Evolutionary conservation across 2,797 vertebrate species (phyloP), one percentile per base, ranked within the genome.

Genomic region (Prionace glauca): DNA sequence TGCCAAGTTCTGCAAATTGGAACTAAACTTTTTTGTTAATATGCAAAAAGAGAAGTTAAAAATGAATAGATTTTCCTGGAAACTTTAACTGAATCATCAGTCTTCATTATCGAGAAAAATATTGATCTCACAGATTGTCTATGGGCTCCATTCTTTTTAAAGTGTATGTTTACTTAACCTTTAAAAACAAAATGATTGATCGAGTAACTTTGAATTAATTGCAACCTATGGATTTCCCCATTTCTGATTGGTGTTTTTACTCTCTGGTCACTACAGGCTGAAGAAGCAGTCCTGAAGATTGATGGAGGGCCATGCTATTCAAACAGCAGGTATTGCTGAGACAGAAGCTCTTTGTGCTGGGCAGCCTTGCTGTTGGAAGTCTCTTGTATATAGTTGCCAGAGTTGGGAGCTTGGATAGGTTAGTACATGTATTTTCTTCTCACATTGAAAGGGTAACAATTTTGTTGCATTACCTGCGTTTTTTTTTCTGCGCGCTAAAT

Each of bases 291-390:
- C 98, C 98, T 98, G 98, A 98, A 98, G 98, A 98, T 99, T 99
- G 98, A 99, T 99, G 98, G 98, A 99, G 98, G 98, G 99, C 98
- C 98, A 99, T 99, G 99, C 98, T 98, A 98, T 98, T 99, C 98
- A 98, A 98, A 99, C 99, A 99, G 98, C 99, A 99, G 98, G 98
- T 96, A 98, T 98, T 98, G 98, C 98, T 99, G 98, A 99, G 98
- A 99, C 99, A 99, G 98, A 99, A 99, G 98, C 98, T 99, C 97
- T 98, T 99, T 96, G 98, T 99, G 96, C 97, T 99, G 97, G 98
- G 98, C 98, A 99, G 98, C 97, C 98, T 99, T 95, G 98, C 98
- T 96, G 96, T 99, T 96, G 99, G 99, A 97, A 99, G 98, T 97
- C 98, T 99, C 97, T 98, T 99, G 96, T 99, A 99, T 98, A 98